phyloP scores from a whole-genome alignment of 1,140 invertebrate species.

The Centruroides sculpturatus region DNA sequence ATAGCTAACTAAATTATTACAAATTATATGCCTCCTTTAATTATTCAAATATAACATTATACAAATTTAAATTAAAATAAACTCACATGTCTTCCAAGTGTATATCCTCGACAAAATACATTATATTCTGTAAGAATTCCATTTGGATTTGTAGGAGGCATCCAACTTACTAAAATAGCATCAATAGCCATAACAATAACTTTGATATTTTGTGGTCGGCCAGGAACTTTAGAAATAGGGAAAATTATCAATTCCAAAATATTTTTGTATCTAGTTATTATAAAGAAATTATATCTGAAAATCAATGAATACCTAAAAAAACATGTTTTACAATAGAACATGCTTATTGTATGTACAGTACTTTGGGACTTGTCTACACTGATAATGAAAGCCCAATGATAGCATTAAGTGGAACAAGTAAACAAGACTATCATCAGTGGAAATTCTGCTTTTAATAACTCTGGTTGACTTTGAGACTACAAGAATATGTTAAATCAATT shows the following conservation, averaged over 20 bases:
- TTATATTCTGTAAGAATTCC: constrained; percentile 8
- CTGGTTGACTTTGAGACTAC: too few species aligned
- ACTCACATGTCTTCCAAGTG: neutral
- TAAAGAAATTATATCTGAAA: neutral
- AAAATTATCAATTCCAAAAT: neutral
- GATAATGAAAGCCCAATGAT: neutral
- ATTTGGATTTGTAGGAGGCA: constrained; percentile 5
- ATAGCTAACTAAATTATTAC: too few species aligned
- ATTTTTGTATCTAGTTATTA: neutral
- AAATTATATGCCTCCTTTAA: too few species aligned
- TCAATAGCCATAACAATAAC: constrained; percentile 2
- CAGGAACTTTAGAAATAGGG: constrained; percentile 16
- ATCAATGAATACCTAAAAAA: neutral
- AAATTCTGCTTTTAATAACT: too few species aligned
- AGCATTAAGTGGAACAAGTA: neutral
- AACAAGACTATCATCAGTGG: neutral
- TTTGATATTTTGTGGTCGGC: constrained; percentile 6
- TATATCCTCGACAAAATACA: constrained; percentile 30
- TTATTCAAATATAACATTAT: too few species aligned
- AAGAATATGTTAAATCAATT: too few species aligned
- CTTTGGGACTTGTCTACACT: neutral
- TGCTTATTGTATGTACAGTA: too few species aligned
- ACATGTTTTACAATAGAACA: too few species aligned
- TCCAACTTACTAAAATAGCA: constrained; percentile 10
- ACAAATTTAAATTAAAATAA: neutral